Conservation (phyloP, 2,113 vertebrate species). For the Lutjanus erythropterus region DNA sequence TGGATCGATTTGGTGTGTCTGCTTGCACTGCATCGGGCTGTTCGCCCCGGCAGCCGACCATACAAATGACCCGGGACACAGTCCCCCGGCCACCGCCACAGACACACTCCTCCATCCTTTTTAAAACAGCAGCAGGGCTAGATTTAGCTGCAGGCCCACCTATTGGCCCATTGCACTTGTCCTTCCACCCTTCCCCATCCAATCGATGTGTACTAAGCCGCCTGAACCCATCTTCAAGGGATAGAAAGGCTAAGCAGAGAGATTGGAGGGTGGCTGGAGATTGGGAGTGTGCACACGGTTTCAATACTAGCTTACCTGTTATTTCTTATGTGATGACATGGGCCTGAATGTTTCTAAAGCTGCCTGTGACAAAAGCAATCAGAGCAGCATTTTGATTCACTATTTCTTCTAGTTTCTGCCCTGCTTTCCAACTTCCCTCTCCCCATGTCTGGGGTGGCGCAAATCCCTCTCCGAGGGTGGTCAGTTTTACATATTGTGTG, state of each 20-base stretch:
- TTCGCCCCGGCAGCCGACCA: slow-evolving; percentile 57
- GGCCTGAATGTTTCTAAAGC: slow-evolving; percentile 42
- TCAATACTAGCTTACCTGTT: slow-evolving; percentile 58
- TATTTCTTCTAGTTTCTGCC: slow-evolving; percentile 26
- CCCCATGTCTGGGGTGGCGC: slow-evolving; percentile 45
- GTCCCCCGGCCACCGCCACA: slow-evolving; percentile 41
- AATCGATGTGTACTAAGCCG: slow-evolving; percentile 76
- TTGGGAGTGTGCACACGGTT: slow-evolving; percentile 44
- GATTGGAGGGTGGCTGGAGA: slow-evolving; percentile 55
- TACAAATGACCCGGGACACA: slow-evolving; percentile 64
- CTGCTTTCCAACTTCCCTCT: slow-evolving; percentile 37
- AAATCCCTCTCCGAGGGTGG: slow-evolving; percentile 84
- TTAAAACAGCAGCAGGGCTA: slow-evolving; percentile 48
- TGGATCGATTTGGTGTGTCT: slow-evolving; percentile 75
- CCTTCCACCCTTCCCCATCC: slow-evolving; percentile 50
- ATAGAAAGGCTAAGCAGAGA: slow-evolving; percentile 68
- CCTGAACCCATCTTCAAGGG: slow-evolving; percentile 68
- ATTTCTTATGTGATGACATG: slow-evolving; percentile 56
- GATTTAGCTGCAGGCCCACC: slow-evolving; percentile 58
- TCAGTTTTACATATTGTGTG: slow-evolving; percentile 88
- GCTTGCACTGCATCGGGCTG: slow-evolving; percentile 47
- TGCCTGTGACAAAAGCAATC: slow-evolving; percentile 69
- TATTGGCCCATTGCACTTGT: slow-evolving; percentile 56
- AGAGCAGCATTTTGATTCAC: slow-evolving; percentile 54
- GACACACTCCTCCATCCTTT: slow-evolving; percentile 56